Conservation (phyloP, 2,797 vertebrate genomes). For the Malacoctenus gilli region DNA sequence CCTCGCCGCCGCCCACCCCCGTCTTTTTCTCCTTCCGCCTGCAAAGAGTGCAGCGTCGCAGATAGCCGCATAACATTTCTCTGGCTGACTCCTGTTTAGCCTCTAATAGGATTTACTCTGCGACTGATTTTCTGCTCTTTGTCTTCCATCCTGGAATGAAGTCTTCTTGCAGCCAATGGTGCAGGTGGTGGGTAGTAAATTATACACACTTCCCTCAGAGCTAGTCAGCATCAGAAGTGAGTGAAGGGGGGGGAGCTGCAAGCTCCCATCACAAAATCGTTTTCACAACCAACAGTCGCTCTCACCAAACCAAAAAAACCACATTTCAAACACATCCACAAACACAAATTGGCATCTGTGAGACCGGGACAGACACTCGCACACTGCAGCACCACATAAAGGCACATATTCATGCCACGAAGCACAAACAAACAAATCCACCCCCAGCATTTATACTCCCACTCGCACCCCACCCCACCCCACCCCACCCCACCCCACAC, state of each 20-base stretch:
- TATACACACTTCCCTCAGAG: slow-evolving; percentile 74
- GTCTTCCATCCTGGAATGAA: slow-evolving; percentile 68
- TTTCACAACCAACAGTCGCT: slow-evolving; percentile 19
- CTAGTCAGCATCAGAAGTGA: slow-evolving; percentile 52
- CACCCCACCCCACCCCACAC: too few species aligned
- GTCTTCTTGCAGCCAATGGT: slow-evolving; percentile 64
- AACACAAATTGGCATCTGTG: slow-evolving; percentile 12
- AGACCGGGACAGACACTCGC: slow-evolving; percentile 23
- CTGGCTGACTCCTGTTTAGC: slow-evolving; percentile 71
- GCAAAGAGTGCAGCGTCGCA: slow-evolving; percentile 42
- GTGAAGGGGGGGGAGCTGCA: slow-evolving; percentile 25
- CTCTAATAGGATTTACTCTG: slow-evolving; percentile 73
- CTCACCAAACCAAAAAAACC: slow-evolving; percentile 22
- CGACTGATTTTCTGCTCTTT: slow-evolving; percentile 66
- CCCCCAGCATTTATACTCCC: slow-evolving; percentile 42
- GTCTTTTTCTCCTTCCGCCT: slow-evolving; percentile 29
- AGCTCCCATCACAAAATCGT: slow-evolving; percentile 26
- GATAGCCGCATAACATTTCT: slow-evolving; percentile 49
- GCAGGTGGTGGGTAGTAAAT: slow-evolving; percentile 79
- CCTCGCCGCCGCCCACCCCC: neutral
- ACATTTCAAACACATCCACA: slow-evolving; percentile 20
- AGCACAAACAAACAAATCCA: slow-evolving; percentile 57
- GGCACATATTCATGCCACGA: slow-evolving; percentile 19
- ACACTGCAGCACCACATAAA: slow-evolving; percentile 20
- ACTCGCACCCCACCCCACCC: slow-evolving; percentile 44